A percentile compares a stretch with the other conserved stretches of the same genome.
Conservation (phyloP, 2,797 vertebrate genomes). For the Galagoides demidoff region DNA sequence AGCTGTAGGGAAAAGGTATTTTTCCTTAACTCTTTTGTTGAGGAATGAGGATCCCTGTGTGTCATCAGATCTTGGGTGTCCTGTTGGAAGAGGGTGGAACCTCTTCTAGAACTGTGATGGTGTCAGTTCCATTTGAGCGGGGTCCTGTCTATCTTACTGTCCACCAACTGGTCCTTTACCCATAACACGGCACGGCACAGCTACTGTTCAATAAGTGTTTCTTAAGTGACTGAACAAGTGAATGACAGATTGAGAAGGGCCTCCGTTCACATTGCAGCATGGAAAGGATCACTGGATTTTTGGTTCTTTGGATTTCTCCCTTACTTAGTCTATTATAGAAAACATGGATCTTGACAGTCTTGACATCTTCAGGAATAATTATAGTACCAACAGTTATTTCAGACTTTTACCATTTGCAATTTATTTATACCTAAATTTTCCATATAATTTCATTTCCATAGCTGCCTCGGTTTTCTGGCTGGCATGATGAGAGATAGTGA, state of each 20-base stretch:
- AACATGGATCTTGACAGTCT: not conserved
- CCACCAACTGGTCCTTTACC: not conserved
- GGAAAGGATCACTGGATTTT: not conserved
- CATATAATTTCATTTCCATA: not conserved
- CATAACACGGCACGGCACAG: fast-evolving
- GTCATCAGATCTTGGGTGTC: not conserved
- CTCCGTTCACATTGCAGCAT: not conserved
- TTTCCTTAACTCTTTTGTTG: not conserved
- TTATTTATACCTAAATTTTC: not conserved
- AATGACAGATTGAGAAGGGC: not conserved
- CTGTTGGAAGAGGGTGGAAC: not conserved
- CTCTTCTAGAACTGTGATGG: not conserved
- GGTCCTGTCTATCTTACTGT: not conserved
- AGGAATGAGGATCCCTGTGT: not conserved
- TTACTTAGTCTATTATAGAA: not conserved
- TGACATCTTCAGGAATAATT: not conserved
- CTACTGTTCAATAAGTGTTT: not conserved
- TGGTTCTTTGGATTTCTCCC: not conserved
- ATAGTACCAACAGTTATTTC: not conserved
- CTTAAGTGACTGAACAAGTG: not conserved
- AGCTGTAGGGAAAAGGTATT: not conserved
- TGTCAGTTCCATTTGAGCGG: not conserved
- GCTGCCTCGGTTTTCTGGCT: not conserved
- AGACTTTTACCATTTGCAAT: not conserved
- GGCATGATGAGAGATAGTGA: not conserved